phyloP scores from a whole-genome alignment of 2,113 vertebrate genomes.

The Cygnus atratus region DNA sequence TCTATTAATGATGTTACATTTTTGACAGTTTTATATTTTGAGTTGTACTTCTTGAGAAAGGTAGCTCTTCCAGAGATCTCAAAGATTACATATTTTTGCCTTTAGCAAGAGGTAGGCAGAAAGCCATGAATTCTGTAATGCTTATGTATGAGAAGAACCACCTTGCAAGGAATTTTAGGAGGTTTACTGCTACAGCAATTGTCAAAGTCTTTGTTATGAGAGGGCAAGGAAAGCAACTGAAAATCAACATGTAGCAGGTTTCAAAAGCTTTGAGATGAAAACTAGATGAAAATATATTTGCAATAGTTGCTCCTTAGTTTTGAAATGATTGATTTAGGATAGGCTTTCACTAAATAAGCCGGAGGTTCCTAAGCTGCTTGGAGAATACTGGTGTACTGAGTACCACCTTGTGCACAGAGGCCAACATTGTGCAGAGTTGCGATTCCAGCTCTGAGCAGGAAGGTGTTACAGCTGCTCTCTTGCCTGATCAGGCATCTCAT shows the following conservation, averaged over 20 bases:
- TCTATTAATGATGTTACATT: background rate
- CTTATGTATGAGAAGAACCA: background rate
- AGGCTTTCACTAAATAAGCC: background rate
- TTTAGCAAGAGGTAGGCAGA: background rate
- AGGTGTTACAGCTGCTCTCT: background rate
- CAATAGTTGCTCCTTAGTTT: background rate
- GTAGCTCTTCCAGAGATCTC: background rate
- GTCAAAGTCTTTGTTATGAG: background rate
- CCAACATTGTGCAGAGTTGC: background rate
- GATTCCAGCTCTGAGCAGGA: background rate
- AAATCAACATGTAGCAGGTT: background rate
- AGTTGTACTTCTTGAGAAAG: background rate
- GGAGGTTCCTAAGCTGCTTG: background rate
- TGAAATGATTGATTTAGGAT: background rate
- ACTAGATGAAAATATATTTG: background rate
- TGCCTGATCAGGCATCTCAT: background rate
- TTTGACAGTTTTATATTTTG: background rate
- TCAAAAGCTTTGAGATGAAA: background rate
- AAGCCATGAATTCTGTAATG: background rate
- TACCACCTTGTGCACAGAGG: background rate
- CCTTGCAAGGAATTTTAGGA: background rate
- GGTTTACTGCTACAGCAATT: background rate
- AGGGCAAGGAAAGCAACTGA: background rate
- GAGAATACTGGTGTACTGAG: rapidly evolving
- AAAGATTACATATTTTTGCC: background rate